Evolutionary conservation across 2,797 vertebrate species (phyloP).

Genomic region (Cossypha dichroa): DNA sequence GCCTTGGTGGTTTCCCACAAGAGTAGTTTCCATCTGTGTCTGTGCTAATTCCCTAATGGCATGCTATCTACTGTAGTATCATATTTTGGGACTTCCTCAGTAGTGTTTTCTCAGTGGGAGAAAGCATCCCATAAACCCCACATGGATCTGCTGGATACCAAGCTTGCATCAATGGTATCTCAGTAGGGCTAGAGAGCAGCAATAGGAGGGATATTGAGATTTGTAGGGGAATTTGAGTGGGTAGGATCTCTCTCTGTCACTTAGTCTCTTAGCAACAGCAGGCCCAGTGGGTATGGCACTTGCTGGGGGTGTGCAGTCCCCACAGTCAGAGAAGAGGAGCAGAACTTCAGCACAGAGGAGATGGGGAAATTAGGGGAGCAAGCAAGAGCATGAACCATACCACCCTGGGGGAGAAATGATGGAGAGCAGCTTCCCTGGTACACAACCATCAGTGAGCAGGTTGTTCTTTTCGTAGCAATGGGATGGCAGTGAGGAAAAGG

Average conservation of each 20-base stretch:
- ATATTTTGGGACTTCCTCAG: not conserved
- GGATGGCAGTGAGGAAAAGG: not conserved
- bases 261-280: slow-evolving; percentile 43
- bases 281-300: not conserved
- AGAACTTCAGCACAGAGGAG: not conserved
- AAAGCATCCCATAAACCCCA: not conserved
- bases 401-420: not conserved
- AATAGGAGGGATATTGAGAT: not conserved
- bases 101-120: not conserved
- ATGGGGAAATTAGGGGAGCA: not conserved
- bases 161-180: not conserved
- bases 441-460: accelerated
- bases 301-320: not conserved
- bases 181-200: not conserved
- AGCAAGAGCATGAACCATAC: not conserved
- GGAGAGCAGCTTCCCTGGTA: not conserved
- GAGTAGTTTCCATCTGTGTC: not conserved
- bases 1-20: not conserved
- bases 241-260: not conserved
- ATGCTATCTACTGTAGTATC: not conserved
- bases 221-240: not conserved
- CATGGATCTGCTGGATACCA: not conserved
- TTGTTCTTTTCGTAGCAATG: not conserved
- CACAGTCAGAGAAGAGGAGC: not conserved
- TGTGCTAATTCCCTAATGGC: not conserved